These are phyloP conservation scores for Dendroctonus valens DNA, from an alignment of 1,140 invertebrate species.

Conservation along the genomic window DNA sequence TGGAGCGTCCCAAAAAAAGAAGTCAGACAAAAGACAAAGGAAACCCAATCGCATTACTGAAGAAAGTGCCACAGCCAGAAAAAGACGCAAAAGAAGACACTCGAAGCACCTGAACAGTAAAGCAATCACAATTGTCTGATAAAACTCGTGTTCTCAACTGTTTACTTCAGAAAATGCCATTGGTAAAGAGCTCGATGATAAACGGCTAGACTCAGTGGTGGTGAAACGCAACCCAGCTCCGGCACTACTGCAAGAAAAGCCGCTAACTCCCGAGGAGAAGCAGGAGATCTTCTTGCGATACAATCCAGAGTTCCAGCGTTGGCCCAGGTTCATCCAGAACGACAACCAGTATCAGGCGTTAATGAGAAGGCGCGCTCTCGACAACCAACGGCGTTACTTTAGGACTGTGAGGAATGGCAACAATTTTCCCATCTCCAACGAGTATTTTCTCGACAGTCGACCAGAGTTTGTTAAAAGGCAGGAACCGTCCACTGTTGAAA, in stretches of 20 bases:
- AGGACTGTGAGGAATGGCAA: background rate
- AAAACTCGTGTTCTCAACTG: too few relatives aligned
- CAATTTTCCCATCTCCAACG: constrained; percentile 25
- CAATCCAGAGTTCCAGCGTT: constrained; percentile 31
- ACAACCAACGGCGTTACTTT: constrained; percentile 5
- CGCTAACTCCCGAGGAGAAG: constrained; percentile 16
- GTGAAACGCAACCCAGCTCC: too few relatives aligned
- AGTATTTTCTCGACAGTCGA: constrained; percentile 13
- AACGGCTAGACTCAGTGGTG: too few relatives aligned
- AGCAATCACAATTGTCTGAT: too few relatives aligned
- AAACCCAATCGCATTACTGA: too few relatives aligned
- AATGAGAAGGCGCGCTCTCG: constrained; percentile 3
- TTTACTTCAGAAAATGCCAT: too few relatives aligned
- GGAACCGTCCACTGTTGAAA: constrained; percentile 1
- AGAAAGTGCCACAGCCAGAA: too few relatives aligned
- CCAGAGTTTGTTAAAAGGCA: constrained; percentile 21
- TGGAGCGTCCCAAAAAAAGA: background rate
- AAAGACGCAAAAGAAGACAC: too few relatives aligned
- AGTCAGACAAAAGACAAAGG: background rate
- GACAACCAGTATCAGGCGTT: constrained; percentile 9
- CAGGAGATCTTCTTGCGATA: constrained; percentile 27
- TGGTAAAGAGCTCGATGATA: too few relatives aligned
- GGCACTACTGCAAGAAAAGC: background rate
- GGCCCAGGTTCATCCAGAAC: constrained; percentile 23
- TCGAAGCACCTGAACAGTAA: too few relatives aligned